Evolutionary conservation across 2,888 invertebrate species (phyloP).

Genomic region (Orthosia gracilis): DNA sequence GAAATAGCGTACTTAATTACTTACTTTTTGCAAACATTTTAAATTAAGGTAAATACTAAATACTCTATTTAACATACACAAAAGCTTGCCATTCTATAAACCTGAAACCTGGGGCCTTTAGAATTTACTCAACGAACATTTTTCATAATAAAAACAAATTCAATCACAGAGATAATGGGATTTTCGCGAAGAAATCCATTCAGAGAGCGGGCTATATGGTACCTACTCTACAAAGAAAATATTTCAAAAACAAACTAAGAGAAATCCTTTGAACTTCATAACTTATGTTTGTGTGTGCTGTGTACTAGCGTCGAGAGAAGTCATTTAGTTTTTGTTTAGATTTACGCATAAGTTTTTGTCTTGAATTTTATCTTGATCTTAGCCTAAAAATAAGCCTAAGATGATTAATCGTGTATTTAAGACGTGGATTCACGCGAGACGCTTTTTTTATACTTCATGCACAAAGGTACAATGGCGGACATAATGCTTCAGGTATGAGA

Average conservation of each 20-base stretch:
- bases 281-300: slow-evolving; percentile 29
- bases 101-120: not conserved
- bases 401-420: too few relatives aligned
- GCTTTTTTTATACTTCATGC: too few relatives aligned
- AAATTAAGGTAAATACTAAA: not conserved
- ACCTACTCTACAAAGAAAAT: slow-evolving; percentile 48
- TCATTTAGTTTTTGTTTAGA: slow-evolving; percentile 13
- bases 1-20: not conserved
- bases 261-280: slow-evolving; percentile 56
- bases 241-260: slow-evolving; percentile 54
- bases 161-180: slow-evolving; percentile 58
- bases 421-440: too few relatives aligned
- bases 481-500: too few relatives aligned
- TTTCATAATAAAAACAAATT: slow-evolving; percentile 55
- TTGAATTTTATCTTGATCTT: not conserved
- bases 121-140: slow-evolving; percentile 26
- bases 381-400: not conserved
- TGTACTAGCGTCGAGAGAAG: slow-evolving; percentile 22
- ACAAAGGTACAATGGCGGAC: too few relatives aligned
- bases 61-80: slow-evolving; percentile 6
- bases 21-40: not conserved
- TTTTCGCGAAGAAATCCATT: slow-evolving; percentile 57
- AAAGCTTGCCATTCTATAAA: not conserved
- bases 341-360: not conserved
- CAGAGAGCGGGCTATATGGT: slow-evolving; percentile 52